Evolutionary conservation across 1,140 invertebrate species (phyloP).

Genomic region (Camponotus vicinus): DNA sequence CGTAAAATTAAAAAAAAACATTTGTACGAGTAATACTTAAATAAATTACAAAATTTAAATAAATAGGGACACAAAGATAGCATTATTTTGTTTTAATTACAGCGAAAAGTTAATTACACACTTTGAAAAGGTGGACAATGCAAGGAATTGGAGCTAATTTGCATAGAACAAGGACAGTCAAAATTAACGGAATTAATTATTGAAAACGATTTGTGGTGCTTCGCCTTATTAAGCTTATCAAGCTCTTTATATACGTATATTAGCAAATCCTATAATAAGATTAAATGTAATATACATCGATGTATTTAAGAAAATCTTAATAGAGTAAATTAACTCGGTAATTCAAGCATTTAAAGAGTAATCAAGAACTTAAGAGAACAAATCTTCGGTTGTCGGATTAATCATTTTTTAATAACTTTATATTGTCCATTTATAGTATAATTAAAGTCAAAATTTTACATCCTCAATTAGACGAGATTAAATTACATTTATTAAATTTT

Average conservation of each 20-base stretch:
- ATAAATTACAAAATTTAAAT: too few species aligned
- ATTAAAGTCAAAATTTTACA: neutral
- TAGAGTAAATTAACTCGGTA: neutral
- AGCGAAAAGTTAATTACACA: conserved; percentile 27
- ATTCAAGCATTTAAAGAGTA: neutral
- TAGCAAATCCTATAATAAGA: neutral
- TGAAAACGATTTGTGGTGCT: neutral
- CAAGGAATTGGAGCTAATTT: conserved; percentile 20
- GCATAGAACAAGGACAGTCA: neutral
- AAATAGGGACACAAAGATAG: neutral
- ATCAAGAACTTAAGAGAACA: neutral
- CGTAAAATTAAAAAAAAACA: neutral
- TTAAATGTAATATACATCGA: neutral
- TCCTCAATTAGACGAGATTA: too few species aligned
- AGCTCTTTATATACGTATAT: neutral
- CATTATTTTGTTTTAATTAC: conserved; percentile 16
- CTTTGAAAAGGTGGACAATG: neutral
- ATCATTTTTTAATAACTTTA: neutral
- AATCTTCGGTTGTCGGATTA: neutral
- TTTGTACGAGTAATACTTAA: neutral
- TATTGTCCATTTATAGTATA: neutral
- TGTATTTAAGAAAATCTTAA: neutral
- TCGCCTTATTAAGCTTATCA: neutral
- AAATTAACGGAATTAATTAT: conserved; percentile 21
- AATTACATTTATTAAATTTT: neutral